Evolutionary conservation across 2,113 vertebrate genomes (phyloP).

Genomic region (Taxidea taxus): DNA sequence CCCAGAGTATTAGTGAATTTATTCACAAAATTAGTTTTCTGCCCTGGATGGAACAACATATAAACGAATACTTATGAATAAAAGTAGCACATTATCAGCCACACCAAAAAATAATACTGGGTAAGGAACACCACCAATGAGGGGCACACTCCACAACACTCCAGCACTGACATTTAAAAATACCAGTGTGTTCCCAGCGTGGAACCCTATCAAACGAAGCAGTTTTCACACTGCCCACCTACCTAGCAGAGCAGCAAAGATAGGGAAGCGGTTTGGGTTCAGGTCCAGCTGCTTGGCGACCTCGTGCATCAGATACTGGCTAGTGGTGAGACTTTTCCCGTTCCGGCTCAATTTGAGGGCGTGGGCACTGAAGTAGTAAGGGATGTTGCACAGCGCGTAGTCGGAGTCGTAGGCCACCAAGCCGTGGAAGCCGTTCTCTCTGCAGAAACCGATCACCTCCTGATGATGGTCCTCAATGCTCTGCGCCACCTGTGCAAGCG

Average conservation of each 20-base stretch:
- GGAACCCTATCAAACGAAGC: neutral
- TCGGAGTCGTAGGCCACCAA: conserved; percentile 96
- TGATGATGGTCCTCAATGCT: conserved; percentile 97
- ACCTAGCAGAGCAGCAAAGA: conserved; percentile 98
- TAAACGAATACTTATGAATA: neutral
- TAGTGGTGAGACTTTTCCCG: conserved; percentile 96
- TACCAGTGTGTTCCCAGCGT: neutral
- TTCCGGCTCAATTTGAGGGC: conserved; percentile 98
- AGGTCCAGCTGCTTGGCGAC: conserved; percentile 97
- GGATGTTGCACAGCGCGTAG: conserved; percentile 96
- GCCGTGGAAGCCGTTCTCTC: conserved; percentile 95
- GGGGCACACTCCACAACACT: neutral
- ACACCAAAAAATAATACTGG: neutral
- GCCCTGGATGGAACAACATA: neutral
- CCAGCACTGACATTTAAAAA: neutral
- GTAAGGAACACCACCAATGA: neutral
- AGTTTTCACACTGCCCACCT: conserved; percentile 69
- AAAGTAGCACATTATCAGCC: neutral
- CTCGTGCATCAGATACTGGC: conserved; percentile 97
- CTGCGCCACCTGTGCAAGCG: conserved; percentile 90
- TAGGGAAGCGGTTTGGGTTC: conserved; percentile 93
- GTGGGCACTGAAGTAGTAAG: conserved; percentile 96
- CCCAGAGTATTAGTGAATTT: neutral
- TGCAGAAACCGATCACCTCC: conserved; percentile 95
- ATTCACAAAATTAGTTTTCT: conserved; percentile 17